Percentiles rank a stretch among this genome's conserved stretches.
These are phyloP conservation scores for Ellobius talpinus DNA, from an alignment of 2,113 vertebrate genomes.

Conservation along the genomic window DNA sequence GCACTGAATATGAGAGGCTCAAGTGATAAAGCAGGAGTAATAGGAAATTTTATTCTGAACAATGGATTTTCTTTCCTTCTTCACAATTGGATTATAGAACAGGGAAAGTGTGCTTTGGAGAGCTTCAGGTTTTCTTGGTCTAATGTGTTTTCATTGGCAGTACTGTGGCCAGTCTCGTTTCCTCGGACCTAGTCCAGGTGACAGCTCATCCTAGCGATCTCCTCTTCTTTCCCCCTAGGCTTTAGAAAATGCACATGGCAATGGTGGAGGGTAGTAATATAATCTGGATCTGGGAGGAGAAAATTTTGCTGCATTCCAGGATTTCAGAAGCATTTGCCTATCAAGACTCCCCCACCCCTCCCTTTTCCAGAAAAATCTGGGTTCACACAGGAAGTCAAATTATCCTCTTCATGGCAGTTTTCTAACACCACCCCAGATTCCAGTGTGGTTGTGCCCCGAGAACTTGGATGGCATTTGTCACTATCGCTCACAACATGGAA, in stretches of 20 bases:
- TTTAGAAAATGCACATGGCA: neutral
- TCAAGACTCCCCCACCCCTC: neutral
- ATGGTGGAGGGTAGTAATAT: neutral
- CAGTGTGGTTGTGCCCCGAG: conserved; percentile 41
- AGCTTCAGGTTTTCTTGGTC: conserved; percentile 57
- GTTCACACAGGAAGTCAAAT: conserved; percentile 73
- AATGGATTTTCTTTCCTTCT: conserved; percentile 2
- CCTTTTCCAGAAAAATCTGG: conserved; percentile 7
- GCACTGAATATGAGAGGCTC: conserved; percentile 38
- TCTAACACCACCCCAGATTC: conserved; percentile 46
- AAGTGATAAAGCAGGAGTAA: conserved; percentile 50
- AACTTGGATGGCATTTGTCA: conserved; percentile 62
- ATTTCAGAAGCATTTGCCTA: conserved; percentile 42
- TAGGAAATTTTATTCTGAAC: neutral
- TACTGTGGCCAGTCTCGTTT: conserved; percentile 33
- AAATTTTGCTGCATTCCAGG: conserved; percentile 58
- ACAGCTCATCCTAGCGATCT: neutral
- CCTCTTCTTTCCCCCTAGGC: neutral
- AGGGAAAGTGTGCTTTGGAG: conserved; percentile 65
- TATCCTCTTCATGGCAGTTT: conserved; percentile 77
- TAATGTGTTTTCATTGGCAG: conserved; percentile 56
- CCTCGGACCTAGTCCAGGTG: conserved; percentile 43
- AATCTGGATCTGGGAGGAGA: neutral
- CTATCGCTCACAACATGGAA: conserved; percentile 45
- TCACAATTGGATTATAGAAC: neutral